Conservation (phyloP, 1,140 invertebrate species). For the Bombus ignitus region DNA sequence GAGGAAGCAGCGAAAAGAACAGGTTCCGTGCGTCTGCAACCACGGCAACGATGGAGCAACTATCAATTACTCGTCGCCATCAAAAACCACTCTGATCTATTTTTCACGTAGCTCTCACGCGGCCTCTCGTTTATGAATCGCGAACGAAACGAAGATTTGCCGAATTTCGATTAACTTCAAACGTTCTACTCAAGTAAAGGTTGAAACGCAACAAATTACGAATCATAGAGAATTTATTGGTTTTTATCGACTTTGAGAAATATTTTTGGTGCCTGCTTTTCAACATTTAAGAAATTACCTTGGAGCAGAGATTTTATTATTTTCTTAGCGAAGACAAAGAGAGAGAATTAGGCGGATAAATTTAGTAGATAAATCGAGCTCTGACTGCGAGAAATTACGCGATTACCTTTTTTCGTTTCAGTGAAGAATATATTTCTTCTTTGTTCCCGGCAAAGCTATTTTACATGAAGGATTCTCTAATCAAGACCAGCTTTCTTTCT, state of each 20-base stretch:
- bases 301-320: background rate
- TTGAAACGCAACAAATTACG: background rate
- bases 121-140: constrained; percentile 58
- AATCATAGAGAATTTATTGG: background rate
- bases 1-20: constrained; percentile 40
- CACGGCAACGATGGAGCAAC: constrained; percentile 50
- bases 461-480: constrained; percentile 20
- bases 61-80: constrained; percentile 74
- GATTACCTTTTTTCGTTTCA: background rate
- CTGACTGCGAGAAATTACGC: background rate
- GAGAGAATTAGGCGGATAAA: background rate
- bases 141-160: background rate
- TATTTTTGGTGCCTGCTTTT: background rate
- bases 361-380: background rate
- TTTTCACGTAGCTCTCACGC: constrained; percentile 61
- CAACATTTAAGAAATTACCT: background rate
- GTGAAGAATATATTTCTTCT: background rate
- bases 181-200: background rate
- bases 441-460: background rate
- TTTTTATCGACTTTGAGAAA: background rate
- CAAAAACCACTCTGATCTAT: constrained; percentile 71
- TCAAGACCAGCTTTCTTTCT: constrained; percentile 9
- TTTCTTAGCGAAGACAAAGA: background rate
- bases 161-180: background rate
- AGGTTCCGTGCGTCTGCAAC: constrained; percentile 10